Evolutionary conservation across 2,888 invertebrate species (phyloP), one percentile per base, ranked within the genome.

Genomic region (Metellina segmentata): DNA sequence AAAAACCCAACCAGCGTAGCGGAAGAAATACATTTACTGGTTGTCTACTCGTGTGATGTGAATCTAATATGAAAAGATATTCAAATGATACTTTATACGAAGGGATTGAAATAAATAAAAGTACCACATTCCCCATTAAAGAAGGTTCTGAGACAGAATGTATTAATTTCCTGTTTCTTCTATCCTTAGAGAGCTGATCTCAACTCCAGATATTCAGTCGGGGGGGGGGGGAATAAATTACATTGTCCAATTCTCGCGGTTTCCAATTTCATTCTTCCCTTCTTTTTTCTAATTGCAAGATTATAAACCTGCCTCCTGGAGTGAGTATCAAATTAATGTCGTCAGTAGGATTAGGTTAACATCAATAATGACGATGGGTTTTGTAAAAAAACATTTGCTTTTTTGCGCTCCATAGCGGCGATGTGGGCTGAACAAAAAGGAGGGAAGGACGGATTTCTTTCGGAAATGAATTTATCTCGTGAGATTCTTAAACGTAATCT

Each of bases 281-380:
- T 61, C 20, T 6, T 20, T 81, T 81, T 81, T 69, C 34, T 81
- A 81, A 81, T 81, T 69, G 69, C 16, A 34, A 19, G 19, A 81
- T 61, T 81, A 81, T 81, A 69, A 69, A 8, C 49, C 19, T 11
- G n/a, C 51, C 78, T 78, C 49, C 77, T 75, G 6, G 6, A 69
- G 81, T 20, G 81, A 81, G 19, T 34, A 16, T 48, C 20, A 69
- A 81, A 81, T 81, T 81, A 81, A 81, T 34, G 20, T 53, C 72
- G 9, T 72, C 69, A 19, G 81, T 19, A 69, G 61, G 81, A 81
- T 81, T 81, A 81, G 19, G 61, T 16, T 81, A 81, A 81, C 81
- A 61, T 81, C 81, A 81, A 81, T 81, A 81, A 81, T 81, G 69
- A 81, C 19, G 20, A 69, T 11, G 53, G 81, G 7, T 52, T 79